These are phyloP conservation scores for Arizona elegans DNA, from an alignment of 2,113 vertebrate genomes.

Conservation along the genomic window DNA sequence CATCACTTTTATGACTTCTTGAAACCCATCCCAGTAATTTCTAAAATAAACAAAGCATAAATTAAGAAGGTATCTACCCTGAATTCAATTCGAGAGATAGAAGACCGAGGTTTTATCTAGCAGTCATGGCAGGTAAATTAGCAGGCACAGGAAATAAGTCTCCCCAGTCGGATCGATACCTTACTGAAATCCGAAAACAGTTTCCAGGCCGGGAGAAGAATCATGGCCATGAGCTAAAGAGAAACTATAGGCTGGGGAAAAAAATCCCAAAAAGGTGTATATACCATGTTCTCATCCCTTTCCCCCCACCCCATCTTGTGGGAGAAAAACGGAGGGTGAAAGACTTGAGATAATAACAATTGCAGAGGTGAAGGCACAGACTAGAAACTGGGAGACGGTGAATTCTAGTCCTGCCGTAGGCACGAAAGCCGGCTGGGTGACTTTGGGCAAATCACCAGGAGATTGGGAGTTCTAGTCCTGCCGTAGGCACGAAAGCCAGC, in stretches of 20 bases:
- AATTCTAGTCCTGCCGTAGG: not conserved
- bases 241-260: not conserved
- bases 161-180: not conserved
- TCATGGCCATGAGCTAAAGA: not conserved
- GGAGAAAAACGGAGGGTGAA: not conserved
- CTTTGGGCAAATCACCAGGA: not conserved
- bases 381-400: not conserved
- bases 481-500: too few species aligned
- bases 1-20: not conserved
- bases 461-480: not conserved
- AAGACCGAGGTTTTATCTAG: not conserved
- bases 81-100: not conserved
- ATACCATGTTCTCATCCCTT: not conserved
- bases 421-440: too few species aligned
- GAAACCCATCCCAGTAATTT: not conserved
- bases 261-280: not conserved
- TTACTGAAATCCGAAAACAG: not conserved
- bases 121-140: not conserved
- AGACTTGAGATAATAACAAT: not conserved
- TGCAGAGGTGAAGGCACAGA: not conserved
- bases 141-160: not conserved
- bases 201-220: not conserved
- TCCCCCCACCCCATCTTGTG: not conserved
- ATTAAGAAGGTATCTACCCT: not conserved
- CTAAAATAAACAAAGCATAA: constrained; percentile 1